Base-by-base conservation (phyloP, 2,888 invertebrate genomes). In the Strigamia maritima region DNA sequence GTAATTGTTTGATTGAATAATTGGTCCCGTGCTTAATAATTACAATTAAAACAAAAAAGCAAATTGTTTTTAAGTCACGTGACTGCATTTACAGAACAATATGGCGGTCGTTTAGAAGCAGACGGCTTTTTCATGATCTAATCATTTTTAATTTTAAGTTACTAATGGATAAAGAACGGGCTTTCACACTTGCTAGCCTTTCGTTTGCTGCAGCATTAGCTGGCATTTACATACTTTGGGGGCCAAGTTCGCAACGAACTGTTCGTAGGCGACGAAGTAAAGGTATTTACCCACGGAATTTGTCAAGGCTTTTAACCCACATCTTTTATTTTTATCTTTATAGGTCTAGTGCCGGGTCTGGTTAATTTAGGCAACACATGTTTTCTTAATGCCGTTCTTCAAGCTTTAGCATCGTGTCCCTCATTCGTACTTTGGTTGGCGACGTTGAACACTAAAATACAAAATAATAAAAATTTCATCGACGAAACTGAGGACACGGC, bases 361-460 rank as follows among this genome's bases (percentile, higher is more conserved):
- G 92, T 93, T 82, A 97, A 97, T 88, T 89, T 96, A 81, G 97
- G 97, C 65, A 92, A 94, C 82, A 95, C 96, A 0, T 97, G 97
- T 86, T 97, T 97, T 85, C 87, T 97, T 79, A 97, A 97, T 87
- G 93, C 96, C 0, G 88, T 97, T 75, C 88, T 97, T 31, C 97
- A 97, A 87, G 93, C 95, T 1, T 87, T 97, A 82, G 94, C 96
- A 28, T 93, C 95, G 3, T 94, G 94, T 85, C 92, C 94, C 49
- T 90, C 90, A 81, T 93, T 97, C 84, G 90, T 93, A 80, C 89
- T 90, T 16, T 97, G 97, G 97, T 87, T 97, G 38, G 90, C 44
- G 26, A 16, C n/a, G n/a, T 12, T 35, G 12, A 14, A 19, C 22
- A 22, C 16, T 0, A 75, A 40, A 35, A 38, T 38, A 0, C 19